Evolutionary conservation across 2,797 vertebrate species (phyloP), one percentile per base, ranked within the genome.

Genomic region (Furcifer pardalis): DNA sequence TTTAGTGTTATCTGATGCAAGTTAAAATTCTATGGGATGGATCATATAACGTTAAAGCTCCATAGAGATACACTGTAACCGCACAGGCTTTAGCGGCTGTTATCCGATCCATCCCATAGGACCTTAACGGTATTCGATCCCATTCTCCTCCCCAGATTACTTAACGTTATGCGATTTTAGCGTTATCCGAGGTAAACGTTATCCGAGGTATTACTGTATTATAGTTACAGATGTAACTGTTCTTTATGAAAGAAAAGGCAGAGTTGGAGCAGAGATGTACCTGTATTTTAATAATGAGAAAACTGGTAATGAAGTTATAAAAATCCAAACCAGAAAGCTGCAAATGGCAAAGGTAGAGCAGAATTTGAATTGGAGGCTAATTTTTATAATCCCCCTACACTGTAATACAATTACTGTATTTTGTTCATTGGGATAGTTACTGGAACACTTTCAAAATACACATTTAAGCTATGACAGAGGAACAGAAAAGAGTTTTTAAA

Each of bases 211-310:
- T n/a, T n/a, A n/a, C n/a, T n/a, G n/a, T n/a, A 37, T 56, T 75
- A 52, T 10, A 19, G 49, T 62, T 35, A 62, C 19, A 52, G 27
- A 23, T 17, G 63, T 59, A 21, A 2, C 19, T 1, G 23, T 0
- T 3, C 1, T 13, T 1, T 3, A 4, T 6, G n/a, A n/a, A n/a
- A n/a, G n/a, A n/a, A n/a, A 27, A 63, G 30, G 25, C 30, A 30
- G 60, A 63, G 30, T 8, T 27, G 8, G 30, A 63, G 35, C 15
- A 66, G 32, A 35, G 15, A 2, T 40, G 35, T 5, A 15, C 23
- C 15, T n/a, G 21, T 65, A 5, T 27, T 79, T 73, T 35, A 30
- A 62, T 35, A 84, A 63, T 37, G 7, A n/a, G 21, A 40, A 74
- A n/a, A 69, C 30, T 23, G 7, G 42, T 25, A 27, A 63, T 52